Evolutionary conservation across 2,797 vertebrate species (phyloP), one percentile per base, ranked within the genome.

Genomic region (Bradypodion pumilum): DNA sequence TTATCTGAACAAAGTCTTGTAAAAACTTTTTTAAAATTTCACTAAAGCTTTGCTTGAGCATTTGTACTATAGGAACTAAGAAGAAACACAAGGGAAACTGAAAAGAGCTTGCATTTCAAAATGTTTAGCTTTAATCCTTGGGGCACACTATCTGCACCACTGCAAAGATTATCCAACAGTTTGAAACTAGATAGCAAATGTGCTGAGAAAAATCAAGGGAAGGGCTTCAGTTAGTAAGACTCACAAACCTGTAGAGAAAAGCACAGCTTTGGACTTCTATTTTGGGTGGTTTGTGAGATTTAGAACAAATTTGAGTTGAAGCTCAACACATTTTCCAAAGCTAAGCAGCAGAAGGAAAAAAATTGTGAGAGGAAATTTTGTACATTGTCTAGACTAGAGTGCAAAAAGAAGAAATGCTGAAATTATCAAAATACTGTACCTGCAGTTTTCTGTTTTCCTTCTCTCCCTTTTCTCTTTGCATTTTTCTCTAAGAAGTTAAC

Each of bases 401-500:
- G 56, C 1, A 84, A 40, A 49, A 25, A 5, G 4, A 78, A 87
- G 27, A 16, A 44, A 60, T 40, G 1, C 0, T 4, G 15, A 78
- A 75, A 88, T 49, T 52, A 83, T 35, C 56, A 46, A 62, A 76
- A 35, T 46, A n/a, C n/a, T n/a, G n/a, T n/a, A 63, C 62, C 63
- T 81, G 83, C 78, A 68, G 27, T 42, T 56, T 80, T 74, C 89
- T 69, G 37, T 42, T 87, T 81, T 37, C 78, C 46, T 86, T 73
- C 32, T 70, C 85, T 84, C 49, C 52, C 69, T 23, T 35, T n/a
- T 37, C 52, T 32, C 32, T 59, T 88, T 84, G 46, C 78, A 88
- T 84, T 78, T 35, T 40, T 84, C 56, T 86, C 69, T 76, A 80
- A 1, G 25, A 37, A 15, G 80, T 86, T 85, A 74, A 66, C 75